Conservation (phyloP, 2,888 invertebrate species). For the Eupsilia transversa region DNA sequence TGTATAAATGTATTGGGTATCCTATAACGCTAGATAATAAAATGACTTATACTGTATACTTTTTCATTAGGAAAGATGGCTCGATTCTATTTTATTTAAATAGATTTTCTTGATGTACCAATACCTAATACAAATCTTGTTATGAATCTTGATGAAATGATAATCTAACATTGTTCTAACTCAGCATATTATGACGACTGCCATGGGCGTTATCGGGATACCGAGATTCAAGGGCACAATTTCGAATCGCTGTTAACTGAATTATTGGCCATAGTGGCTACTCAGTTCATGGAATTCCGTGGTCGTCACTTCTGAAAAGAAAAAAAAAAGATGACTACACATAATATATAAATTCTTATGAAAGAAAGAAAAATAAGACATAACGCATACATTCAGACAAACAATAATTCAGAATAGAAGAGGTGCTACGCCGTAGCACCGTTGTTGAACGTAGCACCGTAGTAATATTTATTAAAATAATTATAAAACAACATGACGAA, state of each 20-base stretch:
- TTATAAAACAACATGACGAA: not conserved
- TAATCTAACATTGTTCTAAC: not conserved
- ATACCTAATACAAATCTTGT: not conserved
- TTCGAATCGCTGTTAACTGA: not conserved
- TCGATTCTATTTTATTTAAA: not conserved
- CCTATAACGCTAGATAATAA: constrained; percentile 8
- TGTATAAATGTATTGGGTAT: constrained; percentile 4
- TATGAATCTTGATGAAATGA: not conserved
- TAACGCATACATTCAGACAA: not conserved
- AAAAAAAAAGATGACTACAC: not conserved
- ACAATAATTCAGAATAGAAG: not conserved
- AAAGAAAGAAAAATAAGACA: constrained; percentile 4
- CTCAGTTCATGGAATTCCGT: not conserved
- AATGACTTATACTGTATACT: not conserved
- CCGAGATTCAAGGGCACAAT: not conserved
- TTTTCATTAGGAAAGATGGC: not conserved
- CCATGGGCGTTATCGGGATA: not conserved
- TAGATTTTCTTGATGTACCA: not conserved
- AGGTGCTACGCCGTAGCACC: constrained; percentile 28
- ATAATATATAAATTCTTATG: not conserved
- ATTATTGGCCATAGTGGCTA: not conserved
- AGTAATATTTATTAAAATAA: not conserved
- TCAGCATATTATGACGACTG: not conserved
- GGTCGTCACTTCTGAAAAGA: not conserved
- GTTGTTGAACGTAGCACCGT: constrained; percentile 2